These are phyloP conservation scores for Lepidocyrtinus sp. DNA, from an alignment of 2,888 invertebrate genomes.

Conservation along the genomic window DNA sequence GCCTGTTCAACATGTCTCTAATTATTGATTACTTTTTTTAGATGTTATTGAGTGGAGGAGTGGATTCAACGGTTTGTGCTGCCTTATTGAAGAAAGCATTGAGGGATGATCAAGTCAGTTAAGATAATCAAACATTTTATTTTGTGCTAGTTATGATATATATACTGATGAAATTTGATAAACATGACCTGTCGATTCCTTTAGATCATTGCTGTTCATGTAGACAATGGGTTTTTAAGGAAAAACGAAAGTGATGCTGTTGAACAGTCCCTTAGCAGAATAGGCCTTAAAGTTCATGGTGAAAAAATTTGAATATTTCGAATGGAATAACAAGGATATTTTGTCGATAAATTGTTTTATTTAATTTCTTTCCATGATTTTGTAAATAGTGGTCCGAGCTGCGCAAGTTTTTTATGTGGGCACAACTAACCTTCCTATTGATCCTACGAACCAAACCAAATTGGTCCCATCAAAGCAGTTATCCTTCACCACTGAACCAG, in stretches of 20 bases:
- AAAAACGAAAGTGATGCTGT: slow-evolving; percentile 94
- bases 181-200: too few species aligned
- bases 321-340: too few species aligned
- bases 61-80: slow-evolving; percentile 99
- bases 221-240: slow-evolving; percentile 99
- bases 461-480: slow-evolving; percentile 85
- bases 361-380: not conserved
- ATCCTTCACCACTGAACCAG: slow-evolving; percentile 90
- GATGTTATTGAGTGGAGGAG: slow-evolving; percentile 96
- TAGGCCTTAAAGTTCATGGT: slow-evolving; percentile 85
- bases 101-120: slow-evolving; percentile 81
- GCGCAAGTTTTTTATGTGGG: slow-evolving; percentile 77
- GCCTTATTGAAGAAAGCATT: slow-evolving; percentile 93
- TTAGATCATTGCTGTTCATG: slow-evolving; percentile 92
- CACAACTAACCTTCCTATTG: slow-evolving; percentile 84
- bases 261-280: slow-evolving; percentile 84
- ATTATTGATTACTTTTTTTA: slow-evolving; percentile 72
- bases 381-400: slow-evolving; percentile 74
- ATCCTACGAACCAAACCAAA: slow-evolving; percentile 74
- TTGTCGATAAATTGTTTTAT: not conserved
- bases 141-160: not conserved
- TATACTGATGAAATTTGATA: not conserved
- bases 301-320: slow-evolving; percentile 30
- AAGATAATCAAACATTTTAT: not conserved
- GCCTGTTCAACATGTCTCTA: not conserved